Evolutionary conservation across 2,113 vertebrate genomes (phyloP).

Genomic region (Pygoscelis adeliae): DNA sequence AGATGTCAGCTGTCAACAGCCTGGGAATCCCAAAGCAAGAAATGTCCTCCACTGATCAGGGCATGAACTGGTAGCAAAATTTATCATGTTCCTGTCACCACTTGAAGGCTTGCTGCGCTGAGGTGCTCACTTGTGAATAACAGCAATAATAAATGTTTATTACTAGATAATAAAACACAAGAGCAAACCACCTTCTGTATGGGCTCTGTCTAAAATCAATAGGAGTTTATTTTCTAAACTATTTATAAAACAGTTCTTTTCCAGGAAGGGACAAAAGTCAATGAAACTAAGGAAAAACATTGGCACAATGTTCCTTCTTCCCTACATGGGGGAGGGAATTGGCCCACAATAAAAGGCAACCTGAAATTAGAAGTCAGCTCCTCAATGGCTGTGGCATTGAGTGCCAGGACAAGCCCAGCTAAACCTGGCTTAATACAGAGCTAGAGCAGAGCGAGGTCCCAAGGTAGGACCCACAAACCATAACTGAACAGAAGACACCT

Average conservation of each 20-base stretch:
- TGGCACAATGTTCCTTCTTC: background rate
- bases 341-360: background rate
- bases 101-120: background rate
- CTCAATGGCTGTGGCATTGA: background rate
- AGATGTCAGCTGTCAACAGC: background rate
- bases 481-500: background rate
- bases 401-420: background rate
- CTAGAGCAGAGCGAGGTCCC: background rate
- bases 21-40: background rate
- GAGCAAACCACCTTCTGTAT: background rate
- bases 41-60: background rate
- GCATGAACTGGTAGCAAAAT: background rate
- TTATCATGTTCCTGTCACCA: background rate
- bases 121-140: fast-evolving
- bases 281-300: background rate
- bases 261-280: background rate
- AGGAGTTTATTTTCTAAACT: too few relatives aligned
- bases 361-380: background rate
- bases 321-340: fast-evolving
- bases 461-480: background rate
- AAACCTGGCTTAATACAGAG: background rate
- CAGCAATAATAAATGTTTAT: background rate
- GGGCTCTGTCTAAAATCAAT: background rate
- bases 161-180: background rate
- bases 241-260: background rate